A percentile compares a stretch with the other conserved stretches of the same genome.
phyloP scores from a whole-genome alignment of 2,888 invertebrate species.

The Melanostoma scalare region DNA sequence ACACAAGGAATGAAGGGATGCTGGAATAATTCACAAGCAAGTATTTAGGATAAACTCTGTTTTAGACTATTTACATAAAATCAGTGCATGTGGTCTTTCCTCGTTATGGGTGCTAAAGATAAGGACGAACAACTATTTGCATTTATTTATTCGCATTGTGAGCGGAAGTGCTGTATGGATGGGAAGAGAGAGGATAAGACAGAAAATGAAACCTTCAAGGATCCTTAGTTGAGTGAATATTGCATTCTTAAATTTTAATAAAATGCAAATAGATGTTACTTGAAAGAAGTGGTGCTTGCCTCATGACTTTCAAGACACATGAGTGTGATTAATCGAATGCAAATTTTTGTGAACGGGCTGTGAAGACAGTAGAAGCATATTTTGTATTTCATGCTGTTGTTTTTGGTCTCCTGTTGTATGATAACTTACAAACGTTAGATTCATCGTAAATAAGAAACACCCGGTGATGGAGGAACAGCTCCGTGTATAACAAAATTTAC shows the following conservation, averaged over 20 bases:
- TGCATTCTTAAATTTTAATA: constrained; percentile 57
- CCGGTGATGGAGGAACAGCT: too few species aligned
- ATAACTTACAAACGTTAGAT: too few species aligned
- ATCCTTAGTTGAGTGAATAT: constrained; percentile 8
- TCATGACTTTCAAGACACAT: too few species aligned
- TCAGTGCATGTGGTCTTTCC: constrained; percentile 40
- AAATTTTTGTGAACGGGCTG: too few species aligned
- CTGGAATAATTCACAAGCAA: constrained; percentile 26
- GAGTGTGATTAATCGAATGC: too few species aligned
- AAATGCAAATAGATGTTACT: constrained; percentile 58
- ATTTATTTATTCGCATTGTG: constrained; percentile 51
- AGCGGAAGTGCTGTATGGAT: constrained; percentile 21
- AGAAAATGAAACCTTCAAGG: constrained; percentile 9
- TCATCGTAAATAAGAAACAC: too few species aligned
- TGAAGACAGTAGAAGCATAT: too few species aligned
- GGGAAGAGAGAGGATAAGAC: constrained; percentile 10
- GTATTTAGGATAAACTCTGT: constrained; percentile 26
- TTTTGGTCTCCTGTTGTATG: too few species aligned
- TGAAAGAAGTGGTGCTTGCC: background rate
- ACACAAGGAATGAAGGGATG: constrained; percentile 29
- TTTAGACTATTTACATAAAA: constrained; percentile 43
- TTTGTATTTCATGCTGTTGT: too few species aligned
- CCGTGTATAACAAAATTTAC: too few species aligned
- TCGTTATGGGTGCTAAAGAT: background rate
- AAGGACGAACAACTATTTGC: constrained; percentile 53